phyloP scores from a whole-genome alignment of 2,797 vertebrate species.

The Schizothorax lantsangensis region DNA sequence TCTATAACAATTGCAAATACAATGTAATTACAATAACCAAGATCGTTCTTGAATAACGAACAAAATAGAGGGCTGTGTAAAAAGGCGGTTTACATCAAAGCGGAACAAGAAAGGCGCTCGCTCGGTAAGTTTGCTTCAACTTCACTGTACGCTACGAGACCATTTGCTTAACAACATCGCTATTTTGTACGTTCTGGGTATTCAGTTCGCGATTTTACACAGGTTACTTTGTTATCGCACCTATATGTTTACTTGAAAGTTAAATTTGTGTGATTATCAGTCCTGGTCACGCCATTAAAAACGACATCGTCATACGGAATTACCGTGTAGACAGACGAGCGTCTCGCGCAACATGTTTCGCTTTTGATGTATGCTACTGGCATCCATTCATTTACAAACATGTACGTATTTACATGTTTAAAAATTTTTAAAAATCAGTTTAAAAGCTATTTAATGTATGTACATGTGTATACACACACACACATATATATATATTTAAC shows the following conservation, averaged over 20 bases:
- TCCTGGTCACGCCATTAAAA: slow-evolving; percentile 36
- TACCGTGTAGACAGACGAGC: neutral
- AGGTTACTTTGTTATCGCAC: neutral
- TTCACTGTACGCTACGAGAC: slow-evolving; percentile 12
- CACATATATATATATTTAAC: neutral
- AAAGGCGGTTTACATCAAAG: slow-evolving; percentile 70
- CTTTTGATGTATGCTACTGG: neutral
- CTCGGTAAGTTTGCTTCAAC: slow-evolving; percentile 72
- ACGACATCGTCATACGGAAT: slow-evolving; percentile 38
- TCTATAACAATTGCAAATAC: slow-evolving; percentile 49
- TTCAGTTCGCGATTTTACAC: neutral
- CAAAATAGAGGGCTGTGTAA: neutral
- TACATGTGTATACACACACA: neutral
- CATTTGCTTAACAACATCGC: neutral
- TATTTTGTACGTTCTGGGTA: neutral
- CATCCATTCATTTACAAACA: slow-evolving; percentile 7
- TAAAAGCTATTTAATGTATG: neutral
- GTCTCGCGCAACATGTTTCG: slow-evolving; percentile 34
- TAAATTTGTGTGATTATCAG: slow-evolving; percentile 15
- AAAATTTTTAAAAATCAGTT: neutral
- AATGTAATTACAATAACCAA: slow-evolving; percentile 63
- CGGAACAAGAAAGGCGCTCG: slow-evolving; percentile 78
- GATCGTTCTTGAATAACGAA: neutral
- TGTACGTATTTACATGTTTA: neutral
- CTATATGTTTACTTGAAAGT: neutral